phyloP scores from a whole-genome alignment of 2,113 vertebrate species.

The Rostratula benghalensis region DNA sequence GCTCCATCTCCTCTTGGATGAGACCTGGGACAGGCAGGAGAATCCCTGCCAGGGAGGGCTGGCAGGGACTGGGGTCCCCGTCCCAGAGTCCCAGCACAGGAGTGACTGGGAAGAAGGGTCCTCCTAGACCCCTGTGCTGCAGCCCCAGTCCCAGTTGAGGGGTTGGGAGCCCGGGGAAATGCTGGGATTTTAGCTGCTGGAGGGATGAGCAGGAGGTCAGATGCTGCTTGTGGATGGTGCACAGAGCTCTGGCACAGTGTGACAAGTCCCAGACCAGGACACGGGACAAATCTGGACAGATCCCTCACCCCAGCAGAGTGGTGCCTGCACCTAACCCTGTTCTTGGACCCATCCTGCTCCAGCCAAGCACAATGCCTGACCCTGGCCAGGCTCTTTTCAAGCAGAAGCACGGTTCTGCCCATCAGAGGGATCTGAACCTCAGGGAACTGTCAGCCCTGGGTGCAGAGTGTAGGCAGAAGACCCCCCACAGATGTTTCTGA shows the following conservation, averaged over 20 bases:
- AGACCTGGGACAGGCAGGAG: neutral
- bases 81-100: fast-evolving
- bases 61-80: neutral
- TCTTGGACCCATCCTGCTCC: neutral
- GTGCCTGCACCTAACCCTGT: neutral
- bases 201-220: neutral
- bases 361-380: fast-evolving
- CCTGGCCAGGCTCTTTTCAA: neutral
- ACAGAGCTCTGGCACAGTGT: neutral
- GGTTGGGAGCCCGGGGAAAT: neutral
- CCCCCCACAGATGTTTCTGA: neutral
- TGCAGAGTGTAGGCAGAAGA: neutral
- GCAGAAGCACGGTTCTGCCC: neutral
- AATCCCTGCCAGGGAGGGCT: neutral
- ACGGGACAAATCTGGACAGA: neutral
- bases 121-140: neutral
- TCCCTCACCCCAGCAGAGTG: neutral
- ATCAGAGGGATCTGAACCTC: neutral
- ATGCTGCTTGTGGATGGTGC: neutral
- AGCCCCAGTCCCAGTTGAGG: neutral
- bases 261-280: fast-evolving
- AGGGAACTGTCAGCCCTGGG: neutral
- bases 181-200: neutral
- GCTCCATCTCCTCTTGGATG: neutral
- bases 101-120: fast-evolving